These are phyloP conservation scores for Pachypsylla venusta DNA, from an alignment of 1,140 invertebrate genomes.

Conservation along the genomic window DNA sequence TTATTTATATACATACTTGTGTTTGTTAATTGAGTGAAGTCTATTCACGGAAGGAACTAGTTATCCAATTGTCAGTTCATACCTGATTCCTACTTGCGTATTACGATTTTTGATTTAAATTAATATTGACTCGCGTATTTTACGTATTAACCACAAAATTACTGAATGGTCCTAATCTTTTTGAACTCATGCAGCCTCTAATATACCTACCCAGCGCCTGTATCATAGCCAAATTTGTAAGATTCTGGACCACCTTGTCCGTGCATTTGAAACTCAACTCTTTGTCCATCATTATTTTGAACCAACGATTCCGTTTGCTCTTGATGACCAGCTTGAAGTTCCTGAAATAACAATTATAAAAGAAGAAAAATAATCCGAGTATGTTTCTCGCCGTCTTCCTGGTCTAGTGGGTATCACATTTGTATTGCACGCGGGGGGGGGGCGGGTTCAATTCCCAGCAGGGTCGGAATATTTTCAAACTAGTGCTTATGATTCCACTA, in stretches of 20 bases:
- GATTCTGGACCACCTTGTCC: conserved; percentile 66
- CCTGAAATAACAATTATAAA: not conserved
- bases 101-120: not conserved
- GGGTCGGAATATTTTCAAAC: too few relatives aligned
- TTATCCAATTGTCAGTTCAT: not conserved
- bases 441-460: too few relatives aligned
- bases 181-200: conserved; percentile 11
- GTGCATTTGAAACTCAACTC: conserved; percentile 41
- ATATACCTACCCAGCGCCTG: conserved; percentile 57
- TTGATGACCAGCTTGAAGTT: not conserved
- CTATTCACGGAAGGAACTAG: not conserved
- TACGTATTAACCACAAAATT: too few relatives aligned
- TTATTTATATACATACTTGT: not conserved
- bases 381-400: too few relatives aligned
- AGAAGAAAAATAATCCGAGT: too few relatives aligned
- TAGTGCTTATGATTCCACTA: too few relatives aligned
- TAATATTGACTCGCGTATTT: not conserved
- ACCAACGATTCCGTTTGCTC: not conserved
- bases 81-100: not conserved
- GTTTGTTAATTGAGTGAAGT: not conserved
- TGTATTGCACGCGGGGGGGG: too few relatives aligned
- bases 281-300: conserved; percentile 24
- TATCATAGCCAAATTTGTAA: conserved; percentile 76
- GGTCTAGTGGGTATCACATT: too few relatives aligned
- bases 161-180: not conserved